A percentile compares a stretch with the other conserved stretches of the same genome.
phyloP scores from a whole-genome alignment of 1,140 invertebrate genomes.

The Lineus longissimus region DNA sequence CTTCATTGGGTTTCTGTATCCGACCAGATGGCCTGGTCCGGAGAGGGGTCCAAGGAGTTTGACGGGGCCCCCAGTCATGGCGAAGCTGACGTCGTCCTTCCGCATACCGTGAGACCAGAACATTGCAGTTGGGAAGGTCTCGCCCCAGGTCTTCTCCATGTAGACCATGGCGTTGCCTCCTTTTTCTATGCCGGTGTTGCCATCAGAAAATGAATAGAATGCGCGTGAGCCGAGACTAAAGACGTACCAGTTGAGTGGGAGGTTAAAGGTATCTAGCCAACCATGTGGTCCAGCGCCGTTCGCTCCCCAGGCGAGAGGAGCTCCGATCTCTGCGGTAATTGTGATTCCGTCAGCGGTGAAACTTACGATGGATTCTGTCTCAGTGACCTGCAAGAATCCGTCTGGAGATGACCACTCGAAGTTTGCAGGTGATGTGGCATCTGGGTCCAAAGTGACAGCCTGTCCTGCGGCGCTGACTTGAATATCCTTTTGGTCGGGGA shows the following conservation, averaged over 20 bases:
- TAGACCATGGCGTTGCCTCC: slow-evolving; percentile 22
- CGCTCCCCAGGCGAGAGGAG: slow-evolving; percentile 27
- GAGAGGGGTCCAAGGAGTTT: slow-evolving; percentile 12
- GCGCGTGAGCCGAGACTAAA: slow-evolving; percentile 32
- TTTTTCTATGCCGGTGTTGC: slow-evolving; percentile 4
- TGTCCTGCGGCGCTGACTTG: slow-evolving; percentile 26
- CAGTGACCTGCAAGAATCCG: slow-evolving; percentile 19
- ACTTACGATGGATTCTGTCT: slow-evolving; percentile 21
- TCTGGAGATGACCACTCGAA: slow-evolving; percentile 24
- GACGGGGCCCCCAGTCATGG: slow-evolving; percentile 30
- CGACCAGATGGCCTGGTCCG: slow-evolving; percentile 26
- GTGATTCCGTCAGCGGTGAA: slow-evolving; percentile 18
- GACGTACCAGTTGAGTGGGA: slow-evolving; percentile 40
- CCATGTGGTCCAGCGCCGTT: slow-evolving; percentile 33
- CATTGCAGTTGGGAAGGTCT: slow-evolving; percentile 32
- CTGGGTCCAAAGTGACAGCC: slow-evolving; percentile 28
- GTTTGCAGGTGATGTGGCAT: slow-evolving; percentile 22
- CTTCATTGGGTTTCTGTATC: slow-evolving; percentile 29
- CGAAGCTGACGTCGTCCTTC: slow-evolving; percentile 18
- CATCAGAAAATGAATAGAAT: slow-evolving; percentile 20
- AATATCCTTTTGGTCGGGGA: too few species aligned
- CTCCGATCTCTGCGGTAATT: slow-evolving; percentile 14
- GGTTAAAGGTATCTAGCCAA: slow-evolving; percentile 26
- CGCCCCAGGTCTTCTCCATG: slow-evolving; percentile 39
- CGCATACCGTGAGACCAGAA: slow-evolving; percentile 33